phyloP scores from a whole-genome alignment of 1,140 invertebrate species.

The Brachionus rubens region DNA sequence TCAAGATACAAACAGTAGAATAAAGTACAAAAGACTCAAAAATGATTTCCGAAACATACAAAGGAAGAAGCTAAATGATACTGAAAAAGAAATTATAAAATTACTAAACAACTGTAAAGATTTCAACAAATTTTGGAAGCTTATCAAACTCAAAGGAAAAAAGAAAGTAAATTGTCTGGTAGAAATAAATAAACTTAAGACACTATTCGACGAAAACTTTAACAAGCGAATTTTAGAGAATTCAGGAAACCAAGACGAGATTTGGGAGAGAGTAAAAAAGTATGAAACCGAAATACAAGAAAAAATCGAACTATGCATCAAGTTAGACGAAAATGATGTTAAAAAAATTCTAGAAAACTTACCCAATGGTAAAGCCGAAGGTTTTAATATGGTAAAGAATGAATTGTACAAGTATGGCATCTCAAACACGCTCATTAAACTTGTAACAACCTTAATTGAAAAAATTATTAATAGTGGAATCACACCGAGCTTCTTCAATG shows the following conservation, averaged over 20 bases:
- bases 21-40: conserved; percentile 39
- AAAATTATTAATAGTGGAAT: conserved; percentile 1
- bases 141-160: not conserved
- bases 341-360: not conserved
- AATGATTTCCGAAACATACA: conserved; percentile 26
- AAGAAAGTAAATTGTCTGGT: not conserved
- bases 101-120: not conserved
- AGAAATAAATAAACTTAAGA: not conserved
- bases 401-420: not conserved
- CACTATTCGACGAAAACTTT: conserved; percentile 18
- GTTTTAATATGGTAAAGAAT: not conserved
- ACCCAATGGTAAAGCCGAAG: not conserved
- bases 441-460: not conserved
- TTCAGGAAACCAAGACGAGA: not conserved
- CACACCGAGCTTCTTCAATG: not conserved
- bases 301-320: not conserved
- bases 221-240: conserved; percentile 1
- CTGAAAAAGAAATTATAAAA: conserved; percentile 13
- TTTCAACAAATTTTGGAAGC: not conserved
- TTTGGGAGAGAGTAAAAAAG: not conserved
- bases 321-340: not conserved
- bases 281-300: conserved; percentile 16
- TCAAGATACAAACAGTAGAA: not conserved
- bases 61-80: conserved; percentile 3
- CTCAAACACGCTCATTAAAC: not conserved